These are phyloP conservation scores for Smithornis capensis DNA, from an alignment of 2,113 vertebrate genomes.

Conservation along the genomic window DNA sequence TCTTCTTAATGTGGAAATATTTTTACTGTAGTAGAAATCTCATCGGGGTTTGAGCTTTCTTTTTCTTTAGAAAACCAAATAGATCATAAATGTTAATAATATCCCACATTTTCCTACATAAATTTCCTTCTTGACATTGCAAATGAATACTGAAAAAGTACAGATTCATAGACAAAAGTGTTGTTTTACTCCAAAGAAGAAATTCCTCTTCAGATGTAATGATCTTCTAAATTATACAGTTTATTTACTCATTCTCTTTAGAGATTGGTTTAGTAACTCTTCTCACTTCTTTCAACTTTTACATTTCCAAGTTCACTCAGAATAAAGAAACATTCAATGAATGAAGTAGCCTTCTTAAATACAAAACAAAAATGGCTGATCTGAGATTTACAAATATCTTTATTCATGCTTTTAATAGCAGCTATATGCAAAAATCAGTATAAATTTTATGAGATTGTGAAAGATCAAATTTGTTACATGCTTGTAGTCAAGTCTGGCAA, in stretches of 20 bases:
- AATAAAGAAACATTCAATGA: neutral
- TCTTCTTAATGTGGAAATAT: neutral
- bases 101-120: neutral
- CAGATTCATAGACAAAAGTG: neutral
- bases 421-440: constrained; percentile 3
- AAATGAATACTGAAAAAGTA: neutral
- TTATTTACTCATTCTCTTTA: neutral
- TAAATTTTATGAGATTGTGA: constrained; percentile 11
- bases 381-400: neutral
- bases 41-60: neutral
- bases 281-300: neutral
- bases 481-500: neutral
- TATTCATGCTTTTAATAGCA: constrained; percentile 29
- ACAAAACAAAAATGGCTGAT: neutral
- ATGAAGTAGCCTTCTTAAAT: neutral
- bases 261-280: neutral
- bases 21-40: neutral
- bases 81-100: neutral
- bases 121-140: neutral
- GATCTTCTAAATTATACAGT: neutral
- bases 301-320: neutral
- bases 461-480: neutral
- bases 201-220: neutral
- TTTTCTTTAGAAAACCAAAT: constrained; percentile 5
- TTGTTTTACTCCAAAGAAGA: neutral